phyloP scores from a whole-genome alignment of 2,888 invertebrate genomes.

The Actias luna region DNA sequence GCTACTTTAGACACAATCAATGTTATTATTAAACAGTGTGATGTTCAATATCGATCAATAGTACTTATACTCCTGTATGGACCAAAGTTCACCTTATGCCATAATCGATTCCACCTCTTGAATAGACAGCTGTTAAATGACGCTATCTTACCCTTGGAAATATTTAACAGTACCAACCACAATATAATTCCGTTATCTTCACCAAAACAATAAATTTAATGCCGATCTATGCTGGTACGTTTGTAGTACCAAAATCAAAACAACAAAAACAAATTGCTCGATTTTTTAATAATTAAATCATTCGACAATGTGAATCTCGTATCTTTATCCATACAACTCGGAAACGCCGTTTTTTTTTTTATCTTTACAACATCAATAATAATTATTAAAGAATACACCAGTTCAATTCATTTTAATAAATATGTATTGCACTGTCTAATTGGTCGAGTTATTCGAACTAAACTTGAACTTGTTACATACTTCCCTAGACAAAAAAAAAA shows the following conservation, averaged over 20 bases:
- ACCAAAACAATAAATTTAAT: too few relatives aligned
- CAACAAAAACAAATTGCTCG: slow-evolving; percentile 41
- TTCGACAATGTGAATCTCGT: slow-evolving; percentile 24
- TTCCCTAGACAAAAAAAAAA: slow-evolving; percentile 22
- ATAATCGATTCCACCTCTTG: too few relatives aligned
- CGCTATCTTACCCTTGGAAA: too few relatives aligned
- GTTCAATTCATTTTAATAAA: slow-evolving; percentile 52
- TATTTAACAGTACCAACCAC: too few relatives aligned
- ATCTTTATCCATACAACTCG: slow-evolving; percentile 11
- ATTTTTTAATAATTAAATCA: slow-evolving; percentile 28
- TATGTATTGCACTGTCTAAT: slow-evolving; percentile 68
- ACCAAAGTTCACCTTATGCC: too few relatives aligned
- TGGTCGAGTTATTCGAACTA: slow-evolving; percentile 44
- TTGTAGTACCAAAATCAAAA: slow-evolving; percentile 63
- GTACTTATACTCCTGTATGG: too few relatives aligned
- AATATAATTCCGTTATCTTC: too few relatives aligned
- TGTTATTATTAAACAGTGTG: too few relatives aligned
- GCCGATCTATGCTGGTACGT: too few relatives aligned
- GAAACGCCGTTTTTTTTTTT: not conserved
- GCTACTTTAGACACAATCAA: too few relatives aligned
- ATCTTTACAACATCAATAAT: slow-evolving; percentile 9
- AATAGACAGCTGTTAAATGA: too few relatives aligned
- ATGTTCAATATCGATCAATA: too few relatives aligned
- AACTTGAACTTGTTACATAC: slow-evolving; percentile 18
- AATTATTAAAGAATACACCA: slow-evolving; percentile 12